Evolutionary conservation across 2,888 invertebrate genomes (phyloP).

Genomic region (Magallana nippona): DNA sequence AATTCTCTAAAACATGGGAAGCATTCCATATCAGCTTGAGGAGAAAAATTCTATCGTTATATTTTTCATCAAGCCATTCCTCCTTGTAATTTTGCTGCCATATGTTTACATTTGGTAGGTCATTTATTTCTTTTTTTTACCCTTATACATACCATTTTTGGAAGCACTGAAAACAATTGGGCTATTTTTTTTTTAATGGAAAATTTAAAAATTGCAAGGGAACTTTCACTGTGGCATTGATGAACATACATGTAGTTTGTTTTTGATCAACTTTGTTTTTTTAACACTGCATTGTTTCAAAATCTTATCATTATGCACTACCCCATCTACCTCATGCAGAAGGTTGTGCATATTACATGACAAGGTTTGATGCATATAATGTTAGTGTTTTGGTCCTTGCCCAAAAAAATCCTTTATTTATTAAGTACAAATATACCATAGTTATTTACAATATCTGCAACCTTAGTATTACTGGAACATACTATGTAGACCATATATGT

Average conservation of each 20-base stretch:
- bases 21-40: not conserved
- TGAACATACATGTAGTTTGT: too few relatives aligned
- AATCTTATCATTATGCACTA: not conserved
- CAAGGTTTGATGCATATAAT: conserved; percentile 1
- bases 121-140: too few relatives aligned
- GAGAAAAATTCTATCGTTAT: not conserved
- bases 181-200: too few relatives aligned
- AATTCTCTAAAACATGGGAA: not conserved
- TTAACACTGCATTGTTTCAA: not conserved
- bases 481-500: too few relatives aligned
- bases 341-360: conserved; percentile 26
- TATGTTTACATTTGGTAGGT: not conserved
- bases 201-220: too few relatives aligned
- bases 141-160: too few relatives aligned
- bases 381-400: not conserved
- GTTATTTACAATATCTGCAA: too few relatives aligned
- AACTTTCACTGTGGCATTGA: too few relatives aligned
- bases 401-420: not conserved
- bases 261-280: too few relatives aligned
- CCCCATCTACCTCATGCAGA: conserved; percentile 16
- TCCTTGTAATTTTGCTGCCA: not conserved
- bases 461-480: too few relatives aligned
- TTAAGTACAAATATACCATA: too few relatives aligned
- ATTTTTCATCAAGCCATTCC: not conserved
- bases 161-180: too few relatives aligned